Percentiles rank a stretch among this genome's conserved stretches.
Conservation (phyloP, 2,113 vertebrate genomes). For the Gobio gobio region DNA sequence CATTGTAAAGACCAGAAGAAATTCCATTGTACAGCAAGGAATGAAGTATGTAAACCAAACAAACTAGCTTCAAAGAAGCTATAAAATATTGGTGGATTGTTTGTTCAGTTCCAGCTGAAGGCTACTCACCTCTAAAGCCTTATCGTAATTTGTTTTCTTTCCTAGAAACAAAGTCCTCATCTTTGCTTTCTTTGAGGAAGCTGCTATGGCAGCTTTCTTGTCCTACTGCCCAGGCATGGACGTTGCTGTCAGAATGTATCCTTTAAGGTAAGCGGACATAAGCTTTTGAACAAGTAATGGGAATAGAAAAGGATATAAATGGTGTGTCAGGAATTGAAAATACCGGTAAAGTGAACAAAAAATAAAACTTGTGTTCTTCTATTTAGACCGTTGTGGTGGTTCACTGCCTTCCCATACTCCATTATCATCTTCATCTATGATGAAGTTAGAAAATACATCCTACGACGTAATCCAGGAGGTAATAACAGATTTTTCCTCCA, state of each 20-base stretch:
- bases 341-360: background rate
- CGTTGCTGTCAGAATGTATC: conserved; percentile 81
- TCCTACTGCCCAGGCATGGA: conserved; percentile 83
- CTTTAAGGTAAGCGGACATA: conserved; percentile 74
- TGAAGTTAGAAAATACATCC: conserved; percentile 78
- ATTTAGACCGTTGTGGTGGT: conserved; percentile 77
- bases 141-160: background rate
- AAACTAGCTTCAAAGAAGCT: background rate
- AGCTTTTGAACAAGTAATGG: background rate
- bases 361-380: background rate
- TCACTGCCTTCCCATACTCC: conserved; percentile 78
- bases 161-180: conserved; percentile 79
- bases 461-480: conserved; percentile 79
- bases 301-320: background rate
- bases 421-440: conserved; percentile 81
- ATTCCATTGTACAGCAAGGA: conserved; percentile 91
- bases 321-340: background rate
- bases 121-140: background rate
- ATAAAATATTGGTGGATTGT: background rate
- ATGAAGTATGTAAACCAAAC: conserved; percentile 84
- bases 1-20: conserved; percentile 91
- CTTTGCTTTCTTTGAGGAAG: conserved; percentile 81
- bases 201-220: conserved; percentile 77
- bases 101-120: background rate
- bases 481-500: conserved; percentile 37